A percentile compares a stretch with the other conserved stretches of the same genome.
Evolutionary conservation across 2,113 vertebrate genomes (phyloP).

Genomic region (Neoarius graeffei): DNA sequence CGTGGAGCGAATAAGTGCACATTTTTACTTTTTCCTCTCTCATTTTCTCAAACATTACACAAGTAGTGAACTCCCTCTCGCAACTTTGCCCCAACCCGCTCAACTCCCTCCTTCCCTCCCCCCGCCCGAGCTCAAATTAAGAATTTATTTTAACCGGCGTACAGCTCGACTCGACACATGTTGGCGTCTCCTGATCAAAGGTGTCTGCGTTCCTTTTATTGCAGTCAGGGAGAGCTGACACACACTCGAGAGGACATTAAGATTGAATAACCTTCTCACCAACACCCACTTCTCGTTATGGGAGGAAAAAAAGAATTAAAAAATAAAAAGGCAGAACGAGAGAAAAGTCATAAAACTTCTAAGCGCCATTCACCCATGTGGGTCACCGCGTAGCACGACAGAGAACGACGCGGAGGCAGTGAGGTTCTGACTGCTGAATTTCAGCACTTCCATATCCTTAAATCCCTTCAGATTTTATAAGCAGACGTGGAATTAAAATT

Average conservation of each 20-base stretch:
- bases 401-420: background rate
- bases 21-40: conserved; percentile 22
- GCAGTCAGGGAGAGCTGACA: conserved; percentile 72
- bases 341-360: conserved; percentile 45
- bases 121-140: conserved; percentile 72
- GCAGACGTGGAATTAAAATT: background rate
- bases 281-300: conserved; percentile 74
- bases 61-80: conserved; percentile 18
- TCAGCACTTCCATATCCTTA: background rate
- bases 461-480: background rate
- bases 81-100: conserved; percentile 22
- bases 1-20: background rate
- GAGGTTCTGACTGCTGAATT: background rate
- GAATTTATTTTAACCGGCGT: conserved; percentile 79
- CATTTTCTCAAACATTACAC: background rate
- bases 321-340: background rate
- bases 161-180: conserved; percentile 76
- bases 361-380: conserved; percentile 23
- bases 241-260: conserved; percentile 76
- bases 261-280: conserved; percentile 80
- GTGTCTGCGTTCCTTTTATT: conserved; percentile 71
- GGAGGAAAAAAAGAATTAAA: conserved; percentile 30
- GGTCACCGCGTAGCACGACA: background rate
- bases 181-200: conserved; percentile 76
- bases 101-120: conserved; percentile 39